These are phyloP conservation scores for Thamnaconus septentrionalis DNA, from an alignment of 2,113 vertebrate genomes.

Conservation along the genomic window DNA sequence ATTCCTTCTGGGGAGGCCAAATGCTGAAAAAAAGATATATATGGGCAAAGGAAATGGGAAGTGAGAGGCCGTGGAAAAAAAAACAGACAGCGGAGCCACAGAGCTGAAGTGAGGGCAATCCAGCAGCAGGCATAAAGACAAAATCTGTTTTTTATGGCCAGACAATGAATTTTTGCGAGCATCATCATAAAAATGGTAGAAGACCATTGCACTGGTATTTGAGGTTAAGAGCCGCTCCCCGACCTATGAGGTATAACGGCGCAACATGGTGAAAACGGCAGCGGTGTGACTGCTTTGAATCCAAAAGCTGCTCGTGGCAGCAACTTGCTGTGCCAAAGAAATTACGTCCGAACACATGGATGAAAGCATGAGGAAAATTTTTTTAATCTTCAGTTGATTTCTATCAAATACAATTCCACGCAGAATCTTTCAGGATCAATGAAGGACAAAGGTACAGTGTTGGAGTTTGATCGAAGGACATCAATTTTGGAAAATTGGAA, in stretches of 20 bases:
- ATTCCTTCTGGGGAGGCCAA: too few species aligned
- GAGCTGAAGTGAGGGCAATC: conserved; percentile 67
- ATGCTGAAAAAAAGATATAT: conserved; percentile 9
- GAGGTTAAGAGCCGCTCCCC: conserved; percentile 65
- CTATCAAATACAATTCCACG: neutral
- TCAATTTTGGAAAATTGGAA: conserved; percentile 52
- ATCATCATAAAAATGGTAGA: conserved; percentile 78
- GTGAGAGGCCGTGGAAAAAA: conserved; percentile 11
- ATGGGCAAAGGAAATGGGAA: conserved; percentile 24
- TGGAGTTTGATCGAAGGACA: conserved; percentile 18
- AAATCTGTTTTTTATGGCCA: conserved; percentile 77
- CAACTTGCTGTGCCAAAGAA: too few species aligned
- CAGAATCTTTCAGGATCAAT: conserved; percentile 10
- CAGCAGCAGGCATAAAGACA: conserved; percentile 73
- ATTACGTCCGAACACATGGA: too few species aligned
- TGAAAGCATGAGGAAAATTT: too few species aligned
- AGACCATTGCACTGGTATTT: conserved; percentile 70
- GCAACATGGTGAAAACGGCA: conserved; percentile 58
- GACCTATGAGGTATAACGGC: conserved; percentile 59
- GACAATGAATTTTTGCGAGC: conserved; percentile 82
- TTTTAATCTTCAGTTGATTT: too few species aligned
- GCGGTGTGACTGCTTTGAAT: neutral
- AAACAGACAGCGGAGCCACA: neutral
- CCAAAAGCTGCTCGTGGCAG: too few species aligned
- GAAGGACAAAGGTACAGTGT: conserved; percentile 6